Percentiles rank a stretch among this genome's conserved stretches.
Conservation (phyloP, 2,113 vertebrate genomes). For the Centropristis striata region DNA sequence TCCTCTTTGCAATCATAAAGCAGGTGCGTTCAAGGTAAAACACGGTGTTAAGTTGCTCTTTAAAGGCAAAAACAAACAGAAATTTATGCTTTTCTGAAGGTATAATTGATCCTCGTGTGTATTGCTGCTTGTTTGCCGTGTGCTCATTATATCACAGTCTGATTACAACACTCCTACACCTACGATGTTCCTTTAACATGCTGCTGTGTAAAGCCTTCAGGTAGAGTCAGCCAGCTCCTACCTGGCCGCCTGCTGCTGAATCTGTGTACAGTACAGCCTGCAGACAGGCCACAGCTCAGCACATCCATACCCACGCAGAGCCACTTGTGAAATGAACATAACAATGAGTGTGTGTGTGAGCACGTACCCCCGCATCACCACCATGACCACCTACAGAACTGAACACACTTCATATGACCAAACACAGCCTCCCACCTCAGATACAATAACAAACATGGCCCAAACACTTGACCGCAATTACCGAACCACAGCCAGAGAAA, state of each 20-base stretch:
- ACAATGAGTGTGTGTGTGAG: constrained; percentile 5
- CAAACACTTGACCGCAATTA: constrained; percentile 74
- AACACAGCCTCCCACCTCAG: constrained; percentile 70
- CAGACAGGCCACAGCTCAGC: constrained; percentile 62
- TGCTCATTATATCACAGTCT: constrained; percentile 34
- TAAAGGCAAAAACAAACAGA: not conserved
- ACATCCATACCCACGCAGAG: constrained; percentile 69
- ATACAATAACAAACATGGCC: constrained; percentile 69
- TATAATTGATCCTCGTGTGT: constrained; percentile 6
- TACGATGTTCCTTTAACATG: constrained; percentile 40
- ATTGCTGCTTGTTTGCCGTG: constrained; percentile 8
- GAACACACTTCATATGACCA: constrained; percentile 62
- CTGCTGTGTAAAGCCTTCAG: constrained; percentile 52
- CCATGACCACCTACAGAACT: constrained; percentile 65
- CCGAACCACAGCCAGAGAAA: constrained; percentile 46
- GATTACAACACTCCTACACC: constrained; percentile 41
- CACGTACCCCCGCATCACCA: constrained; percentile 7
- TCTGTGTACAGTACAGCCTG: constrained; percentile 54
- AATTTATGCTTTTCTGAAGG: constrained; percentile 4
- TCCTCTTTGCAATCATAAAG: not conserved
- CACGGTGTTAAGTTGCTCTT: constrained; percentile 1
- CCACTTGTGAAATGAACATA: constrained; percentile 66
- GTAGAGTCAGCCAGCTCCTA: constrained; percentile 56
- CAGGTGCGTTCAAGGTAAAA: not conserved
- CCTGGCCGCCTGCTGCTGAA: constrained; percentile 44